These are phyloP conservation scores for Neodiprion pinetum DNA, from an alignment of 1,140 invertebrate genomes.

Conservation along the genomic window DNA sequence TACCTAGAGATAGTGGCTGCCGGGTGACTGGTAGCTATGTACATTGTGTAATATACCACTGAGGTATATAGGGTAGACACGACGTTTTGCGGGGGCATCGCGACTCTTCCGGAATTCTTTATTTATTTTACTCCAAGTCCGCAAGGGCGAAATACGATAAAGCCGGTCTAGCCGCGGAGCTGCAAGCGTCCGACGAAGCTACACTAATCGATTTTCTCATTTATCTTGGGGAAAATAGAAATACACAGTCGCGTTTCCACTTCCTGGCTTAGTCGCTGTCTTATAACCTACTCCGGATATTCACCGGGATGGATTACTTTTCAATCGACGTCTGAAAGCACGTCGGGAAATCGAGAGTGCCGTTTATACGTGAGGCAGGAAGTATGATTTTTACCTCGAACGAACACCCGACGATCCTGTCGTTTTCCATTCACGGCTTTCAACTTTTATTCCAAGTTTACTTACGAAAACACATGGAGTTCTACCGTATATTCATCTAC, in stretches of 20 bases:
- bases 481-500: no score
- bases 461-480: no score
- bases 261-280: neutral
- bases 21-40: no score
- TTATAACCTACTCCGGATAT: no score
- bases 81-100: neutral
- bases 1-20: no score
- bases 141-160: neutral
- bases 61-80: neutral
- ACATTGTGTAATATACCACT: no score
- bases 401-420: no score
- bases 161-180: neutral
- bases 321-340: neutral
- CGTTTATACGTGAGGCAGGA: neutral
- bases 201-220: conserved; percentile 1
- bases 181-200: neutral
- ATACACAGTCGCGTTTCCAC: neutral
- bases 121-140: neutral
- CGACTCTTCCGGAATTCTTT: neutral
- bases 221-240: neutral
- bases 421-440: no score
- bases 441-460: no score
- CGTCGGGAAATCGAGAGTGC: neutral
- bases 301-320: neutral
- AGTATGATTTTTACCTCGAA: neutral